Base-by-base conservation (phyloP, 92 coral and sea anemone species). In the Bergia puertoricense region DNA sequence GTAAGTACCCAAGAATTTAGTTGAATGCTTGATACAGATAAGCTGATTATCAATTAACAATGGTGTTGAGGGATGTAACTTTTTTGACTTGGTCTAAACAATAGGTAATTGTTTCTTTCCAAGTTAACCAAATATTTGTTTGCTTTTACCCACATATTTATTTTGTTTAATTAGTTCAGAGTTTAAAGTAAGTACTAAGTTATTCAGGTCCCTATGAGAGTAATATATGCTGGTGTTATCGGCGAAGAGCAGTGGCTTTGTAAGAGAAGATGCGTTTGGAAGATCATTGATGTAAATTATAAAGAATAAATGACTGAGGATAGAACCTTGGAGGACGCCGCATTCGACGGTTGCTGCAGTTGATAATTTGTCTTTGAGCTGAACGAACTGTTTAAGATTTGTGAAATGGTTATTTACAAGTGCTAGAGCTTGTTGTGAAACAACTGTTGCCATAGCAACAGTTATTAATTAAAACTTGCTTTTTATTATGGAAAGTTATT, bases 241-340 rank as follows among this genome's bases (percentile, higher is more conserved):
- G 38, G 85, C 85, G 51, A 57, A 81, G 23, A 81, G 72, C 23
- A 81, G 36, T 14, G 85, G n/a, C 9, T 81, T 6, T 80, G 68
- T 54, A 20, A 80, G 13, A 67, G 46, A 9, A 54, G 85, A 80
- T 80, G 42, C 68, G 46, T 80, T 80, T 44, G 85, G 40, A 44
- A 80, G 72, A 20, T 54, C 85, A 15, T 80, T 80, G 5, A 80
- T 80, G 8, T 67, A 67, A 67, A 67, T 67, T 69, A 69, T 69
- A 69, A 69, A 69, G 75, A 69, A 69, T 38, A 48, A 57, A 81
- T 74, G 85, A 46, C 85, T 73, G 15, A 81, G 72, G 37, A 81
- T 41, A 44, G 85, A 81, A 23, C 85, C 72, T 81, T 81, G 85
- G 85, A 74, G 74, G n/a, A 81, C 76, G 76, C 76, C 76, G 41